Conservation (phyloP, 2,113 vertebrate genomes). For the Rhinogobius similis region DNA sequence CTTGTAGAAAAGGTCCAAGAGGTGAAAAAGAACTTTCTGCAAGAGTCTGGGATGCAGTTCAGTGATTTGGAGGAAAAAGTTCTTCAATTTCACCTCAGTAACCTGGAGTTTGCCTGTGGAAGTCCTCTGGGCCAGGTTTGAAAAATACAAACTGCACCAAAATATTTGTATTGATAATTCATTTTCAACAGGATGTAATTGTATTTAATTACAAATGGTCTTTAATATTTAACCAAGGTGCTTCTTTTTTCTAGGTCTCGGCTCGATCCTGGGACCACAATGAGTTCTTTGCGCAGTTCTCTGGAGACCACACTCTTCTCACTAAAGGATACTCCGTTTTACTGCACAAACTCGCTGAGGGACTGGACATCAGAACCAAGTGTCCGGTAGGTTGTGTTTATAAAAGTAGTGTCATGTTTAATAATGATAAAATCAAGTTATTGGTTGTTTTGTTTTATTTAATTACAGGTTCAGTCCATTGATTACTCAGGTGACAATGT, state of each 20-base stretch:
- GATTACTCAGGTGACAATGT: constrained; percentile 90
- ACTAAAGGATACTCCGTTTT: constrained; percentile 87
- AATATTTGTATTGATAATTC: neutral
- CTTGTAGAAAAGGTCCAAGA: constrained; percentile 93
- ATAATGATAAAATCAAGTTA: neutral
- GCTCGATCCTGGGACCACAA: constrained; percentile 98
- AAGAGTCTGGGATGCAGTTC: constrained; percentile 95
- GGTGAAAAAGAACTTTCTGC: constrained; percentile 90
- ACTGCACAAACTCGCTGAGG: constrained; percentile 87
- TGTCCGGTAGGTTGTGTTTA: constrained; percentile 80
- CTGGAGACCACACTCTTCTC: constrained; percentile 93
- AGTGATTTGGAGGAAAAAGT: constrained; percentile 93
- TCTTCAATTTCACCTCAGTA: constrained; percentile 96
- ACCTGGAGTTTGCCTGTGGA: constrained; percentile 95
- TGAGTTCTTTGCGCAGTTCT: constrained; percentile 98
- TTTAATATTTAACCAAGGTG: no score
- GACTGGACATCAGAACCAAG: constrained; percentile 86
- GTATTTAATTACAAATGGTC: no score
- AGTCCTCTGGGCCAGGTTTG: constrained; percentile 88
- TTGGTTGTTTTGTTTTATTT: neutral
- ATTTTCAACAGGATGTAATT: neutral
- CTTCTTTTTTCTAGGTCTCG: constrained; percentile 82
- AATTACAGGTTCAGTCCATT: constrained; percentile 79
- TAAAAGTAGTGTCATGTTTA: neutral
- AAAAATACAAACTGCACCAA: neutral